phyloP scores from a whole-genome alignment of 2,113 vertebrate genomes.

The Barnardius zonarius region DNA sequence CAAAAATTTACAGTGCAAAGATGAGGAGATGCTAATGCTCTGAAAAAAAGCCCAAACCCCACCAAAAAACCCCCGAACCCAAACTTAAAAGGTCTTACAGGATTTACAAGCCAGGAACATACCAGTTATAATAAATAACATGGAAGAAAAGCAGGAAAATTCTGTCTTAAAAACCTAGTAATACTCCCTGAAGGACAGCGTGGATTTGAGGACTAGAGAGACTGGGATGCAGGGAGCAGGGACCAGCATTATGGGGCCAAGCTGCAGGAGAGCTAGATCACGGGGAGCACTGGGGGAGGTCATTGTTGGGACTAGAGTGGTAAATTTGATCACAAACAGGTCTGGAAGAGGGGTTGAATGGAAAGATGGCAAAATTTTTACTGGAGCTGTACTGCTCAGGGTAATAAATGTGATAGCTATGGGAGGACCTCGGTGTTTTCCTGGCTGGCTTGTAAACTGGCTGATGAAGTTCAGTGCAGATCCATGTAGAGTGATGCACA shows the following conservation, averaged over 20 bases:
- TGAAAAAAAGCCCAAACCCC: not conserved
- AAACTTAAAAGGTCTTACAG: not conserved
- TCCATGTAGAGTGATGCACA: not conserved
- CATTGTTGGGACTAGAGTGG: not conserved
- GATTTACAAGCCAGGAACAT: not conserved
- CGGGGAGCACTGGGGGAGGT: rapidly evolving
- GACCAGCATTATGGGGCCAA: not conserved
- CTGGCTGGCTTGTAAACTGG: not conserved
- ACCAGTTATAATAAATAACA: not conserved
- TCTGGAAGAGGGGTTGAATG: not conserved
- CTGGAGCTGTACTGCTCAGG: rapidly evolving
- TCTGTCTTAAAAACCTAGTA: not conserved
- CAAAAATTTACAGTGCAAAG: not conserved
- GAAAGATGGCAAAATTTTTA: not conserved
- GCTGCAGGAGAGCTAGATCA: not conserved
- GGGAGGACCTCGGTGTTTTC: not conserved
- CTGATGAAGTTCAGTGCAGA: not conserved
- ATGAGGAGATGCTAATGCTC: not conserved
- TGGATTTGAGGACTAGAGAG: not conserved
- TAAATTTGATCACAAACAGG: not conserved
- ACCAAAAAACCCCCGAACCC: too few species aligned
- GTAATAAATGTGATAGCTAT: not conserved
- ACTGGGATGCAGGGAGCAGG: not conserved
- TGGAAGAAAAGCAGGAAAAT: not conserved
- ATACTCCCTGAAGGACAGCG: not conserved